Evolutionary conservation across 2,113 vertebrate species (phyloP).

Genomic region (Gambusia affinis): DNA sequence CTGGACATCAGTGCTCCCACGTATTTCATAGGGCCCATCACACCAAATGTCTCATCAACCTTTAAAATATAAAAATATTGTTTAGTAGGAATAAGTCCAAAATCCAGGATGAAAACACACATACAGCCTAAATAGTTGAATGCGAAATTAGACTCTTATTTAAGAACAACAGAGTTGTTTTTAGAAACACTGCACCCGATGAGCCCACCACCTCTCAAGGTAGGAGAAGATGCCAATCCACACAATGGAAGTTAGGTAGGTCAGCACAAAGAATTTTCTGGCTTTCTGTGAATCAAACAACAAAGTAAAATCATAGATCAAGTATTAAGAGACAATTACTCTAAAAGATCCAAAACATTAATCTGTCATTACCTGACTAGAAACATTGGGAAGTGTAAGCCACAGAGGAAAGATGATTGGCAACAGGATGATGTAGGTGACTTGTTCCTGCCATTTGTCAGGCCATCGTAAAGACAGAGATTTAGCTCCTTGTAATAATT

Average conservation of each 20-base stretch:
- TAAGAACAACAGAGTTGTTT: background rate
- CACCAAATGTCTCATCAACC: constrained; percentile 96
- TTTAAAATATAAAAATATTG: constrained; percentile 43
- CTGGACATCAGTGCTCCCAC: constrained; percentile 95
- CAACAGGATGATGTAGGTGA: constrained; percentile 89
- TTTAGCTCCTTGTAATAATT: constrained; percentile 78
- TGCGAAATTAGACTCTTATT: background rate
- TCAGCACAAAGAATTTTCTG: constrained; percentile 86
- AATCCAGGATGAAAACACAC: background rate
- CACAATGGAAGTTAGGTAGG: constrained; percentile 91
- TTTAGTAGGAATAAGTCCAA: background rate
- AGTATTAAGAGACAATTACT: background rate
- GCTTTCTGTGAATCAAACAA: constrained; percentile 80
- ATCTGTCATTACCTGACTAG: constrained; percentile 82
- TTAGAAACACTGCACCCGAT: constrained; percentile 86
- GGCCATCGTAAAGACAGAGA: constrained; percentile 94
- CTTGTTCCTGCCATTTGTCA: constrained; percentile 85
- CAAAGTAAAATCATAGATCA: constrained; percentile 29
- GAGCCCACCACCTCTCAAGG: constrained; percentile 99
- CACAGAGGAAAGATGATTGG: constrained; percentile 94
- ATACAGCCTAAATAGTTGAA: background rate
- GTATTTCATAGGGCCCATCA: constrained; percentile 93
- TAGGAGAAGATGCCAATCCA: constrained; percentile 96
- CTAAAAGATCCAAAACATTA: background rate
- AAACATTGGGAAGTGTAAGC: constrained; percentile 92